Percentiles rank a stretch among this genome's conserved stretches.
phyloP scores from a whole-genome alignment of 2,113 vertebrate species.

The Micromys minutus region DNA sequence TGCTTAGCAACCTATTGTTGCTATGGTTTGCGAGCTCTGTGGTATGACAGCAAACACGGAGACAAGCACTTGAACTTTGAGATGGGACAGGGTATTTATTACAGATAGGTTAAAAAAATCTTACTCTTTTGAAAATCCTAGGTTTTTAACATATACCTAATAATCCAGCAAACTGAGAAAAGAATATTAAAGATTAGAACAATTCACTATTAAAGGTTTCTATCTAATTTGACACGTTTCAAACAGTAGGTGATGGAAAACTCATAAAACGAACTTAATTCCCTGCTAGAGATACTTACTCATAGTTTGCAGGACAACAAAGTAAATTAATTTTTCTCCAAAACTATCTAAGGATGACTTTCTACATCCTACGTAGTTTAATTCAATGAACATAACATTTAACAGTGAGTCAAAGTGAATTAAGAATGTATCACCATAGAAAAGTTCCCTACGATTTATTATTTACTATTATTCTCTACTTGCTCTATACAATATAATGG shows the following conservation, averaged over 20 bases:
- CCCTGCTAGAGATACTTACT: neutral
- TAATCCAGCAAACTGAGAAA: neutral
- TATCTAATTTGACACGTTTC: conserved; percentile 20
- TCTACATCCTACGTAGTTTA: neutral
- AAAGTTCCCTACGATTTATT: neutral
- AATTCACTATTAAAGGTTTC: neutral
- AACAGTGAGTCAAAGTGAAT: neutral
- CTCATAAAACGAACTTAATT: conserved; percentile 23
- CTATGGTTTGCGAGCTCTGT: conserved; percentile 40
- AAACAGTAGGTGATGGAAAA: conserved; percentile 25
- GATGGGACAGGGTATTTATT: conserved; percentile 6
- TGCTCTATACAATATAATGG: neutral
- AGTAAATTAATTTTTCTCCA: neutral
- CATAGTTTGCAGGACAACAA: neutral
- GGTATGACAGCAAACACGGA: neutral
- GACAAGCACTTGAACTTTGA: conserved; percentile 22
- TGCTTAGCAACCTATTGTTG: conserved; percentile 61
- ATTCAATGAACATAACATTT: neutral
- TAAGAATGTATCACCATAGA: neutral
- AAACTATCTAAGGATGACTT: conserved; percentile 33
- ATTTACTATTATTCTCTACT: neutral
- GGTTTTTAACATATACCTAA: neutral
- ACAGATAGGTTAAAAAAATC: neutral
- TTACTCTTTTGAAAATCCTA: conserved; percentile 12
- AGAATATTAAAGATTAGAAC: conserved; percentile 34